Base-by-base conservation (phyloP, 2,113 vertebrate species). In the Colaptes auratus region DNA sequence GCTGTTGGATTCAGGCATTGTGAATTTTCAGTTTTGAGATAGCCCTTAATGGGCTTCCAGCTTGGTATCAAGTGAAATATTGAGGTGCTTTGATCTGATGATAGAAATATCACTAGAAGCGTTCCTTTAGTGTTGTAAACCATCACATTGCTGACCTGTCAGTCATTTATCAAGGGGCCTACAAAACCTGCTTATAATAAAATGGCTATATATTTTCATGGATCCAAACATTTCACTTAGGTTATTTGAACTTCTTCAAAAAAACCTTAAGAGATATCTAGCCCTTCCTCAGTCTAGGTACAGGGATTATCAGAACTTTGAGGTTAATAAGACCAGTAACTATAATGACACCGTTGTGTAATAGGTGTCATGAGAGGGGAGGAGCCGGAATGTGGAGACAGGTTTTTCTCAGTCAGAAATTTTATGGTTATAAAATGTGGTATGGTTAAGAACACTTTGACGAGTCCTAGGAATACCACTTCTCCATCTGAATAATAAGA, bases 391-490 rank as follows among this genome's bases (percentile, higher is more conserved):
- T 2, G 0, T 2, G 1, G 20, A 88, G 44, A 82, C 28, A 48
- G 23, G 24, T 88, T 92, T 52, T 93, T 83, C 78, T 91, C 60
- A 19, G 9, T 63, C 69, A 65, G 33, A 80, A 72, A 7, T 89
- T 69, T 89, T 92, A 87, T 64, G 81, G 74, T 23, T 79, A 60
- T 23, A 89, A 92, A 87, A 89, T 67, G 28, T 46, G 31, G 59
- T 82, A 89, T 78, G 78, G 82, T 85, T 69, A 92, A 66, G 64
- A 88, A 94, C 69, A 88, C 61, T 96, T 96, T 91, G 89, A 93
- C 82, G 58, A 88, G 82, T 67, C 72, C 69, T 72, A 74, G 12
- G 60, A 78, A 92, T 59, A 69, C 56, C 20, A 65, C 65, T 93
- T 95, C 76, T 96, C 76, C 65, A 69, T 74, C 73, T 83, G 31